Percentiles rank a stretch among this genome's conserved stretches.
These are phyloP conservation scores for Callospermophilus lateralis DNA, from an alignment of 2,113 vertebrate species.

Conservation along the genomic window DNA sequence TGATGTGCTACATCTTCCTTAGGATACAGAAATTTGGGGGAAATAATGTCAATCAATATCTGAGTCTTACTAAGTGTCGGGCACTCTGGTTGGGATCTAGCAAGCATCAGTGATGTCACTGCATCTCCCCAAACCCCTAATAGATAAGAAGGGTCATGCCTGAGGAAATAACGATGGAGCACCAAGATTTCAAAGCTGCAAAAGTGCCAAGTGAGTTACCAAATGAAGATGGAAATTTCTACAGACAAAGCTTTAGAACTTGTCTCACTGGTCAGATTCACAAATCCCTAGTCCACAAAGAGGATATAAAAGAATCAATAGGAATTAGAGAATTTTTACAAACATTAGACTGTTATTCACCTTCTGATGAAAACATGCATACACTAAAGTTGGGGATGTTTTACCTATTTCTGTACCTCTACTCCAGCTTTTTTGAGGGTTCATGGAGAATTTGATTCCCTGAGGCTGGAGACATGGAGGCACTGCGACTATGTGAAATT, in stretches of 20 bases:
- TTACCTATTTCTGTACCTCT: background rate
- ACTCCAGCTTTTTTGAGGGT: rapidly evolving
- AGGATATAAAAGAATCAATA: slow-evolving; percentile 3
- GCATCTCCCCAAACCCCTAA: background rate
- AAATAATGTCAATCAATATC: background rate
- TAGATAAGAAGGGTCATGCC: background rate
- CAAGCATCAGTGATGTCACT: rapidly evolving
- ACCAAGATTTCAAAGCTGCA: background rate
- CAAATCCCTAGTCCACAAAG: slow-evolving; percentile 26
- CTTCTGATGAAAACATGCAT: background rate
- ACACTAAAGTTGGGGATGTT: background rate
- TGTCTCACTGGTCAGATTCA: background rate
- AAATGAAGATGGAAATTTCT: background rate
- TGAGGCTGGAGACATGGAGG: background rate
- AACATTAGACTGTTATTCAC: background rate
- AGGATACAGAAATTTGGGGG: no score
- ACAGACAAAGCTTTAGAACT: background rate
- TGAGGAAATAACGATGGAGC: background rate
- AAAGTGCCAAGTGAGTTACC: background rate
- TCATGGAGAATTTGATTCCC: background rate
- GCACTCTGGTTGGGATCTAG: background rate
- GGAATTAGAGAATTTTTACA: background rate
- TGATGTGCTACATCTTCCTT: no score
- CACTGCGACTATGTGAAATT: background rate
- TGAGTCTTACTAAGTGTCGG: background rate